Percentiles rank a stretch among this genome's conserved stretches.
Conservation (phyloP, 2,113 vertebrate genomes). For the Oryzias curvinotus region DNA sequence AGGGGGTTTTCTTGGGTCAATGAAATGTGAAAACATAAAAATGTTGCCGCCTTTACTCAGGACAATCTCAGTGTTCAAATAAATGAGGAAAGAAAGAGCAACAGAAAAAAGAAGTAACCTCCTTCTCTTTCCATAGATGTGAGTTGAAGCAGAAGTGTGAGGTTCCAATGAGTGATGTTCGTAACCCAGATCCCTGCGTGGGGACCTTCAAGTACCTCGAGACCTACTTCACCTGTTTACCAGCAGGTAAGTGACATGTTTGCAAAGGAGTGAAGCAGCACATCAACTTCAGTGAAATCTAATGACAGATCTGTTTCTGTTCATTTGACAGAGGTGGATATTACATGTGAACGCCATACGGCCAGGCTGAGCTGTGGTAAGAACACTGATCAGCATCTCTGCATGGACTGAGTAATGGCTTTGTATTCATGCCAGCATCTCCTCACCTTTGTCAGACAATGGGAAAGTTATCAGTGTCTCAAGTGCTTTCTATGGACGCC, state of each 20-base stretch:
- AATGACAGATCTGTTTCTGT: neutral
- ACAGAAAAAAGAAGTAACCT: too few relatives aligned
- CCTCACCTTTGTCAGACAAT: slow-evolving; percentile 17
- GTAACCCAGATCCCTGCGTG: neutral
- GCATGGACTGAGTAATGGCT: too few relatives aligned
- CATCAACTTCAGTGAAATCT: neutral
- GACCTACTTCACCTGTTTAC: slow-evolving; percentile 33
- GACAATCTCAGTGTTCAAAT: too few relatives aligned
- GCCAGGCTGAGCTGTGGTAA: slow-evolving; percentile 47
- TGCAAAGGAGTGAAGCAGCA: neutral
- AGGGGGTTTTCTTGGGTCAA: too few relatives aligned
- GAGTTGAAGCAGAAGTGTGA: slow-evolving; percentile 40
- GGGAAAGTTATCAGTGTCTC: slow-evolving; percentile 28
- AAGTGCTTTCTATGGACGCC: slow-evolving; percentile 50
- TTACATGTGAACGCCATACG: slow-evolving; percentile 31
- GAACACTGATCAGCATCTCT: neutral
- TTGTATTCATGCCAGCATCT: too few relatives aligned
- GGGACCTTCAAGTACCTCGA: slow-evolving; percentile 41
- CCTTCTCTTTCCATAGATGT: slow-evolving; percentile 24
- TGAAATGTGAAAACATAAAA: too few relatives aligned
- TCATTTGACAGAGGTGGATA: slow-evolving; percentile 13
- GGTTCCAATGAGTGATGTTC: neutral
- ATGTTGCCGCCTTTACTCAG: too few relatives aligned
- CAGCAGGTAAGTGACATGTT: slow-evolving; percentile 39
- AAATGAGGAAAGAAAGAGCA: too few relatives aligned